Conservation (phyloP, 2,888 invertebrate species). For the Oligia fasciuncula region DNA sequence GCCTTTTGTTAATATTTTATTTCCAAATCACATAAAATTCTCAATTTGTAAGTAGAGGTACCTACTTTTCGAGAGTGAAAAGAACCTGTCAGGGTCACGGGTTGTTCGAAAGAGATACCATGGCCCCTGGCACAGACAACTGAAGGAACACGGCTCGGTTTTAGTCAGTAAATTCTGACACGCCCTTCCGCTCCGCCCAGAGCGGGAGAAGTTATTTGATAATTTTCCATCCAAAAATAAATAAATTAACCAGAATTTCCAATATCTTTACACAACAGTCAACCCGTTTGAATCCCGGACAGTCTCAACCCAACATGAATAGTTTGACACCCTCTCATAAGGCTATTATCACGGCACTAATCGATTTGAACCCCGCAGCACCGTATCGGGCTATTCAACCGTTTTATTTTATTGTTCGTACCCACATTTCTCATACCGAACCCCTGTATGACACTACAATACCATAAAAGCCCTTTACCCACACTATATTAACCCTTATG, state of each 20-base stretch:
- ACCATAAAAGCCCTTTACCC: slow-evolving; percentile 39
- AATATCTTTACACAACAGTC: neutral
- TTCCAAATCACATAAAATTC: neutral
- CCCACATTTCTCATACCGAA: slow-evolving; percentile 81
- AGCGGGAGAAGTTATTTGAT: too few relatives aligned
- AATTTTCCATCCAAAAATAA: too few relatives aligned
- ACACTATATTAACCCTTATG: slow-evolving; percentile 56
- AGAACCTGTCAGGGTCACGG: too few relatives aligned
- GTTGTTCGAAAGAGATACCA: too few relatives aligned
- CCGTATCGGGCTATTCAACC: slow-evolving; percentile 82
- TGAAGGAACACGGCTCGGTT: too few relatives aligned
- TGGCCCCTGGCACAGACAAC: too few relatives aligned
- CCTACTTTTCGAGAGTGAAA: neutral
- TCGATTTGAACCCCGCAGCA: slow-evolving; percentile 87
- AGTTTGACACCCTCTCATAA: slow-evolving; percentile 69
- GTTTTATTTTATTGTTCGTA: slow-evolving; percentile 88
- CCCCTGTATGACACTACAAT: slow-evolving; percentile 71
- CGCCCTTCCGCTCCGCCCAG: too few relatives aligned
- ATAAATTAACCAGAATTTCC: neutral
- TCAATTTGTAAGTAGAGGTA: neutral
- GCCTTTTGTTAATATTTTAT: neutral
- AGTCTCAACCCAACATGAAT: slow-evolving; percentile 41
- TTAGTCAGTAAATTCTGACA: too few relatives aligned
- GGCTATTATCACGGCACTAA: slow-evolving; percentile 86
- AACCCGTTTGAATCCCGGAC: slow-evolving; percentile 3